Evolutionary conservation across 37 sponge, comb jelly and placozoan genomes (phyloP), one percentile per base, ranked within the genome.

Genomic region (Petrosia ficiformis): DNA sequence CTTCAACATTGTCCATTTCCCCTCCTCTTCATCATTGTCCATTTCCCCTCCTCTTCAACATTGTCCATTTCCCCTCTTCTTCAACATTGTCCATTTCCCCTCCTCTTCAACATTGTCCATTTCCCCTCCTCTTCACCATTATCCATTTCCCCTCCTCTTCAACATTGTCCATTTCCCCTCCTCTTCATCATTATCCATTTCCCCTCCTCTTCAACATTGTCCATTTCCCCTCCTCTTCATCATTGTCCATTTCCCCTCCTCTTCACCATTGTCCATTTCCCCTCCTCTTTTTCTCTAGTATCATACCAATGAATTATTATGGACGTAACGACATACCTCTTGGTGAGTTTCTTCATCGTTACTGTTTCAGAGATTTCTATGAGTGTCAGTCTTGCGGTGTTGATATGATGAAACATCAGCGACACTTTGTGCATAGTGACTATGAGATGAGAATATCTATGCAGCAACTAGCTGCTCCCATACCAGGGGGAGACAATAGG

Each of bases 301-400:
- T 78, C 54, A 85, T 85, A 36, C 79, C 73, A 0, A 85, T 98
- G 89, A 68, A 74, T 65, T 98, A 86, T 86, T 98, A 98, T 58
- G 89, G 93, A 2, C 74, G 71, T 35, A 94, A 94, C 65, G 99
- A 98, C 71, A 80, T 95, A 2, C 59, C 90, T 8, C 78, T 98
- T 24, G 95, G 95, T 30, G 88, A 90, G 32, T 98, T 98, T 70
- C 91, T 98, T 24, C 73, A 77, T 14, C 80, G 83, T 24, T 92
- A 92, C 79, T 98, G 99, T 58, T 98, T 94, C 92, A 79, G 77
- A 85, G 87, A 48, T 29, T 64, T 65, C 48, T 88, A 88, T 44
- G 76, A 63, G 35, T 95, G 96, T 57, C 84, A 76, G 39, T 78
- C 68, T 4, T 97, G 98, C 56, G 78, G 75, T 48, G 76, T 78